Evolutionary conservation across 2,113 vertebrate species (phyloP), one percentile per base, ranked within the genome.

Genomic region (Petrocephalus microphthalmus): DNA sequence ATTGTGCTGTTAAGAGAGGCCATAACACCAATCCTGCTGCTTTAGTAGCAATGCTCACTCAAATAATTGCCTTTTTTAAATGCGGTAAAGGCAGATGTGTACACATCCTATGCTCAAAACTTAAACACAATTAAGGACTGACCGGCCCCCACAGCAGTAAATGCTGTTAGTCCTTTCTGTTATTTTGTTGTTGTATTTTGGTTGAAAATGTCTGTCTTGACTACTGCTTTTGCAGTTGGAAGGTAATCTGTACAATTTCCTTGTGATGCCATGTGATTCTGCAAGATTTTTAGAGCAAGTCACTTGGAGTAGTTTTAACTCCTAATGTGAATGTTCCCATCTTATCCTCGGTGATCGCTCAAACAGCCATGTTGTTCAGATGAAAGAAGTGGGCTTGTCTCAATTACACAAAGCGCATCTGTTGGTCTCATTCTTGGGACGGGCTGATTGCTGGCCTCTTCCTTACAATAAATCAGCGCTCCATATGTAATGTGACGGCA

Each of bases 1-100:
- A 53, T n/a, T 89, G 53, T 90, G 81, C 89, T 78, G 37, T 33
- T 88, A 53, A 89, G 84, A 89, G 78, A 86, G 92, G 91, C 91
- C 92, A 89, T 81, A 90, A 94, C 92, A 92, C 90, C 87, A 91
- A 78, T 91, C 90, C 90, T 91, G 89, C 90, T 92, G 88, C 90
- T 90, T 91, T 89, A 85, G 53, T 86, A 91, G 88, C 86, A 53
- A 88, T 89, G 88, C 86, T 92, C 78, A 37, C 33, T 29, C 7
- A 6, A 29, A 42, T n/a, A 25, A 33, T 53, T 71, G 33, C 49
- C 33, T n/a, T 60, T 47, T 49, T 33, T 5, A 45, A 17, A 54
- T 71, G 42, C 1, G 3, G 49, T 11, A 78, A 22, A 49, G 33
- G 29, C 33, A 85, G 2, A 74, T 25, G 42, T 15, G 22, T 52